These are phyloP conservation scores for Huso huso DNA, from an alignment of 2,797 vertebrate genomes.

Conservation along the genomic window DNA sequence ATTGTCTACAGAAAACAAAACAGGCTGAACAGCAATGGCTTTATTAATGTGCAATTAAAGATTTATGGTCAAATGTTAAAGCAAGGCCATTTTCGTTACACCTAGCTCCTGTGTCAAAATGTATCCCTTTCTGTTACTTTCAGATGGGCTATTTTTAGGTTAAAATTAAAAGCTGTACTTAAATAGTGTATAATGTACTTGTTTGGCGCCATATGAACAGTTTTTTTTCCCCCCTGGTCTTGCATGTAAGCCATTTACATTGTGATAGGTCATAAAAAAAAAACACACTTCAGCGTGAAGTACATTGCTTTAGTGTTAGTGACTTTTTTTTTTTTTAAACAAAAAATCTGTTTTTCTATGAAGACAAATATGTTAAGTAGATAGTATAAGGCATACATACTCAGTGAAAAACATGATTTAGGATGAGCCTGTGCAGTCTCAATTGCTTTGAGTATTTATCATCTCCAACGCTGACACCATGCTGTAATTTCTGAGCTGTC, in stretches of 20 bases:
- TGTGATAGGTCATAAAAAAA: not conserved
- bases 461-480: constrained; percentile 7
- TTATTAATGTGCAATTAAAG: too few species aligned
- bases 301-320: not conserved
- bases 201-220: too few species aligned
- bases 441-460: constrained; percentile 14
- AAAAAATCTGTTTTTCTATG: not conserved
- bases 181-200: too few species aligned
- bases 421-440: not conserved
- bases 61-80: too few species aligned
- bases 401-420: not conserved
- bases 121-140: too few species aligned
- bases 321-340: not conserved
- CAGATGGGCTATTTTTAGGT: too few species aligned
- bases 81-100: too few species aligned
- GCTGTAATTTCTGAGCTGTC: not conserved
- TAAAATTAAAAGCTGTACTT: too few species aligned
- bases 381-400: not conserved
- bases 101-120: too few species aligned
- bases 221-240: not conserved
- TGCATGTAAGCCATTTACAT: not conserved
- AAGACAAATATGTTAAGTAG: not conserved
- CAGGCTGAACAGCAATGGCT: too few species aligned
- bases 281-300: not conserved
- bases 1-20: too few species aligned